Conservation (phyloP, 2,888 invertebrate genomes). For the Nephrotoma appendiculata region DNA sequence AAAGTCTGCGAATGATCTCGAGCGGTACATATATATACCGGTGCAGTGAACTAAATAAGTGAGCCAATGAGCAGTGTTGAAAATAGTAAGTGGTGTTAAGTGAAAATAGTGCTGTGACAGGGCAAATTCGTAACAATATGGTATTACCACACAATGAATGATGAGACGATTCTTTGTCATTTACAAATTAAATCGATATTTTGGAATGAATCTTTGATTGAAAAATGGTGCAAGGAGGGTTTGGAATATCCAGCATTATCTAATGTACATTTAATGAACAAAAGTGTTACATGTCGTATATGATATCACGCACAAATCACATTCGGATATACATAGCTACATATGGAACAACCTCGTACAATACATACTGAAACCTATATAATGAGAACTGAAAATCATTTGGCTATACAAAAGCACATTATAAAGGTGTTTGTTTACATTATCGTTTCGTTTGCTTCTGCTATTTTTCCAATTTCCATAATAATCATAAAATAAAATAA, state of each 20-base stretch:
- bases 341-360: neutral
- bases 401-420: neutral
- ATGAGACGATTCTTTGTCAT: no score
- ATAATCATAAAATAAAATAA: neutral
- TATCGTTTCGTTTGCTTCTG: neutral
- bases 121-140: no score
- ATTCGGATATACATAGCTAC: neutral
- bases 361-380: neutral
- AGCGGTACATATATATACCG: no score
- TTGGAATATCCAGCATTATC: neutral
- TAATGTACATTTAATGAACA: neutral
- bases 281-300: neutral
- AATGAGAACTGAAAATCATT: neutral
- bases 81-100: no score
- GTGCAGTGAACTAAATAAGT: no score
- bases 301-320: neutral
- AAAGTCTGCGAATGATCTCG: no score
- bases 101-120: no score
- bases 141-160: no score
- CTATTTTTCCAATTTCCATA: neutral
- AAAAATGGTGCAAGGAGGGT: no score
- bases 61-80: no score
- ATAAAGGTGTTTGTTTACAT: neutral
- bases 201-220: no score
- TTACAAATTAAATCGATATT: no score